Conservation (phyloP, 2,888 invertebrate species). For the Ligdia adustata region DNA sequence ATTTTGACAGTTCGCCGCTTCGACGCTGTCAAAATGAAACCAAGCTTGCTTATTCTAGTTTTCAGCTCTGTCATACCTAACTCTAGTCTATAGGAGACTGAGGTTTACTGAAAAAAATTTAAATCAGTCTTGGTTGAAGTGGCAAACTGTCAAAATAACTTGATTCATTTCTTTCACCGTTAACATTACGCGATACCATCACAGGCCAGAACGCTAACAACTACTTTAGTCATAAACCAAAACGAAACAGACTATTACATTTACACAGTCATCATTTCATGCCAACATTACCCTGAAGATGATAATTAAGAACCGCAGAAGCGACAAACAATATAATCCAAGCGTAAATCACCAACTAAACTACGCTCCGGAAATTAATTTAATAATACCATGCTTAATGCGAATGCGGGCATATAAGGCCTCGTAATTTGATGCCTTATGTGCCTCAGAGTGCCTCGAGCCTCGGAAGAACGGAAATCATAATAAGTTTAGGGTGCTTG, state of each 20-base stretch:
- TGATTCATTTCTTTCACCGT: no score
- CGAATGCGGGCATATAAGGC: slow-evolving; percentile 43
- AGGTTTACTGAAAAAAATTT: no score
- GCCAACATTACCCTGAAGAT: not conserved
- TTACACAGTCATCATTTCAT: not conserved
- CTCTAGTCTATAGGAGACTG: no score
- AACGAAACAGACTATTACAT: not conserved
- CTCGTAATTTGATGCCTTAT: slow-evolving; percentile 6
- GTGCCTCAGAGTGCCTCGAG: slow-evolving; percentile 9
- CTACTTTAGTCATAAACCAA: not conserved
- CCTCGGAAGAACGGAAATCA: slow-evolving; percentile 18
- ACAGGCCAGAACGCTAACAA: no score
- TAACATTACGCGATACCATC: no score
- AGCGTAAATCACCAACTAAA: slow-evolving; percentile 7
- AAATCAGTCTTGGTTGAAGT: no score
- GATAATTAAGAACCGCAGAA: slow-evolving; percentile 16
- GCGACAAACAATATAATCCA: slow-evolving; percentile 34
- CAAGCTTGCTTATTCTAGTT: no score
- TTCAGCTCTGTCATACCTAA: no score
- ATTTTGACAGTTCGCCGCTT: no score
- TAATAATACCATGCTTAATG: slow-evolving; percentile 58
- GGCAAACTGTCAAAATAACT: no score
- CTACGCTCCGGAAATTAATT: slow-evolving; percentile 55
- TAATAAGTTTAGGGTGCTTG: slow-evolving; percentile 21
- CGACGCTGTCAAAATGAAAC: no score